Evolutionary conservation across 2,888 invertebrate genomes (phyloP), one percentile per base, ranked within the genome.

Genomic region (Melanchra persicariae): DNA sequence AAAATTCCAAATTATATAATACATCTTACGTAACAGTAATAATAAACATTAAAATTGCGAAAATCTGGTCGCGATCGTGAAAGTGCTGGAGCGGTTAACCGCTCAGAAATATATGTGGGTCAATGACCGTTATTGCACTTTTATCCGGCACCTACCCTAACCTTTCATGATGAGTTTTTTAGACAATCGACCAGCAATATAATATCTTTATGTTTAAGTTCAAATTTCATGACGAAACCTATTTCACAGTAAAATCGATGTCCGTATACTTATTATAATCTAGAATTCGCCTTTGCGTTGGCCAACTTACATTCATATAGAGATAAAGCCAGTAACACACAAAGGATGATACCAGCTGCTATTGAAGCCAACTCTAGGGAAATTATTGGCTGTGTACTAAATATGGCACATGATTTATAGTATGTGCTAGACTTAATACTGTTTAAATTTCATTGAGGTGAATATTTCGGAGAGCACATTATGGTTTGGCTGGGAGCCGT

Each of bases 351-450:
- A 68, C 61, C 67, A 69, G 55, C 51, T 63, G 65, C 52, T 64
- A 72, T 75, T 65, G 69, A 61, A 62, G 69, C 75, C 81, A 68
- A 49, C 86, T 86, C 85, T 62, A 57, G 85, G 85, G 85, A 85
- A 85, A 85, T 85, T 85, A 85, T 85, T 76, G 76, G 58, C 58
- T 40, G 63, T 55, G 62, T 70, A 81, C 85, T 82, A 82, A 86
- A 82, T 84, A 84, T 85, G 74, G 55, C 73, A 63, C 66, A 82
- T 84, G 84, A 84, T 86, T 82, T 85, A 85, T 82, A 68, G 77
- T 74, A 24, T 67, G 61, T 54, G 54, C 68, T 58, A 45, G 70
- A 68, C 70, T 67, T 82, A 79, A 74, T 68, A 54, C 68, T 45
- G 68, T 63, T 77, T 66, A 73, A 79, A 70, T 76, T 64, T 70